These are phyloP conservation scores for Esox masquinongy DNA, from an alignment of 2,797 vertebrate genomes.

Conservation along the genomic window DNA sequence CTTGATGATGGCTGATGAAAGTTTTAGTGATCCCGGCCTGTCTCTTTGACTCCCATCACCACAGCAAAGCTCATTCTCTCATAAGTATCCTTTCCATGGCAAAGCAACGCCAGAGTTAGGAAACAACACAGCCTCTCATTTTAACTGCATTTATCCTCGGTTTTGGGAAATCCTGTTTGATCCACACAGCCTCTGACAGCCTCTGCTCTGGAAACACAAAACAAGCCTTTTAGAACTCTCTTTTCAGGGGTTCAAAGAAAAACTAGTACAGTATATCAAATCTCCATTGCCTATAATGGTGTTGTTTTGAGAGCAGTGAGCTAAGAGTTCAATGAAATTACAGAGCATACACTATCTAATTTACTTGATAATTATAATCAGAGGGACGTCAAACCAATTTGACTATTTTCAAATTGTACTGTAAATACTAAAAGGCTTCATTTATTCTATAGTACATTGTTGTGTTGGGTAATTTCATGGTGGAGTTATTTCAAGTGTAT, in stretches of 20 bases:
- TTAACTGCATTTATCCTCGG: constrained; percentile 25
- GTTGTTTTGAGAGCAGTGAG: background rate
- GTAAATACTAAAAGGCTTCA: background rate
- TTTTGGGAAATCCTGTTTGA: constrained; percentile 30
- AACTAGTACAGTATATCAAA: background rate
- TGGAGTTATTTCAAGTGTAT: too few relatives aligned
- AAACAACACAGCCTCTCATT: constrained; percentile 18
- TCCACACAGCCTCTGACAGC: background rate
- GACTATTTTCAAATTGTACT: background rate
- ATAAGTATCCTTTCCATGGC: constrained; percentile 34
- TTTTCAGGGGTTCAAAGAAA: background rate
- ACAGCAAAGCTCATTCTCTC: constrained; percentile 27
- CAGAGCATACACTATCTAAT: background rate
- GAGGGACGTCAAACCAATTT: background rate
- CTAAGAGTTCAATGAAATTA: constrained; percentile 5
- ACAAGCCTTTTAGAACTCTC: background rate
- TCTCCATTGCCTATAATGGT: background rate
- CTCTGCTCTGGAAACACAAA: constrained; percentile 1
- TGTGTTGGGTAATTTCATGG: background rate
- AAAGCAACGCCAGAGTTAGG: constrained; percentile 19
- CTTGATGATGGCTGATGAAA: constrained; percentile 53
- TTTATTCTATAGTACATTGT: too few relatives aligned
- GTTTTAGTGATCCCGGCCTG: constrained; percentile 41
- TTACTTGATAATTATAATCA: background rate
- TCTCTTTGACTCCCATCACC: constrained; percentile 37